Percentiles rank a stretch among this genome's conserved stretches.
These are phyloP conservation scores for Rhagonycha fulva DNA, from an alignment of 2,888 invertebrate species.

Conservation along the genomic window DNA sequence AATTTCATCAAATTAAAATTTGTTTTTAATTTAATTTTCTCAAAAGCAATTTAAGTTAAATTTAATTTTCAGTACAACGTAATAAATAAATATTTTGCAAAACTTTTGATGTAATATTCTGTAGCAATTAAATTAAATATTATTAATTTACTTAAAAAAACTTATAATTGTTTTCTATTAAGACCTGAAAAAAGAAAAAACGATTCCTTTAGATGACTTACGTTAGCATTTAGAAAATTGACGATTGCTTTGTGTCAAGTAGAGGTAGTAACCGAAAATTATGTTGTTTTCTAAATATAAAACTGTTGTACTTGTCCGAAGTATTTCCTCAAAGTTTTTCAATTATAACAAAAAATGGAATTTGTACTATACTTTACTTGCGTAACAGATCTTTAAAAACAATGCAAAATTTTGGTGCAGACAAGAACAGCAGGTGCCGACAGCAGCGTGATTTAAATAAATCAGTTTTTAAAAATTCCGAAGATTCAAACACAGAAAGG, in stretches of 20 bases:
- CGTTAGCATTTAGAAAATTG: no score
- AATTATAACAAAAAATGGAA: not conserved
- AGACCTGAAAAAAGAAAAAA: no score
- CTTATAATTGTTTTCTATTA: not conserved
- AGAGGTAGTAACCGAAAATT: no score
- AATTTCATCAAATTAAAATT: not conserved
- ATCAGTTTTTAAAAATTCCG: not conserved
- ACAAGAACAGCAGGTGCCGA: not conserved
- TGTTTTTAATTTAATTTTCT: not conserved
- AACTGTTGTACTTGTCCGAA: not conserved
- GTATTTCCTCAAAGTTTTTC: not conserved
- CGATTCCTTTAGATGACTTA: no score
- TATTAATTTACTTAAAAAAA: not conserved
- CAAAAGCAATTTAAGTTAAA: not conserved
- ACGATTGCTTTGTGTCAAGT: no score
- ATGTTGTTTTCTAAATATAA: not conserved
- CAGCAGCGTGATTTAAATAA: not conserved
- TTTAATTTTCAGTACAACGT: no score
- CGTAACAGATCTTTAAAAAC: not conserved
- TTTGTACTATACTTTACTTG: not conserved
- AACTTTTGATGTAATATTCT: not conserved
- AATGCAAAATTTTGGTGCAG: not conserved
- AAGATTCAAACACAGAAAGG: not conserved
- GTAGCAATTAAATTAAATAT: no score
- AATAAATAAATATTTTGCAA: not conserved